These are phyloP conservation scores for Zaprionus kolodkinae DNA, from an alignment of 1,140 invertebrate genomes.

Conservation along the genomic window DNA sequence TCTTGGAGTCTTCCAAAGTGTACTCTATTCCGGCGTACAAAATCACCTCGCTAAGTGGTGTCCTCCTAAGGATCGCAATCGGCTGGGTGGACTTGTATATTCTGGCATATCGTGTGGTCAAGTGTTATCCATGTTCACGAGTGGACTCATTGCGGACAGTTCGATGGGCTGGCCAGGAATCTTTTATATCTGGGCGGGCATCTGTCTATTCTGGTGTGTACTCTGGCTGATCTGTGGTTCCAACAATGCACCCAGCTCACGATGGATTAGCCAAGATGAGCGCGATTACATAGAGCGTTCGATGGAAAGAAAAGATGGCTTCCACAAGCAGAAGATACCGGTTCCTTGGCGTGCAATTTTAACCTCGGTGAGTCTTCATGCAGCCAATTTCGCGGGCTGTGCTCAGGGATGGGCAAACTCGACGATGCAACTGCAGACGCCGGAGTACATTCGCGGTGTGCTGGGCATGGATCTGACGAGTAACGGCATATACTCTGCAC, in stretches of 20 bases:
- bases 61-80: conserved; percentile 86
- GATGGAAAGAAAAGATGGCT: conserved; percentile 60
- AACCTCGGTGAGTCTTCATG: conserved; percentile 91
- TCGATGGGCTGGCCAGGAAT: conserved; percentile 90
- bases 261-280: conserved; percentile 86
- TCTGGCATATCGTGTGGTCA: conserved; percentile 89
- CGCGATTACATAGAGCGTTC: conserved; percentile 86
- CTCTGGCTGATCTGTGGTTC: conserved; percentile 88
- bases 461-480: conserved; percentile 91
- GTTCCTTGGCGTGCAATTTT: conserved; percentile 90
- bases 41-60: conserved; percentile 84
- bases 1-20: conserved; percentile 91
- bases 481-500: conserved; percentile 89
- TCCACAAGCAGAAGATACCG: conserved; percentile 65
- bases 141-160: conserved; percentile 88
- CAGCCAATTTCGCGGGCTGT: conserved; percentile 91
- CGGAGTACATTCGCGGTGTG: conserved; percentile 86
- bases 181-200: conserved; percentile 90
- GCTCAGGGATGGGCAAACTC: conserved; percentile 97
- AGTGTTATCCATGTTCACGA: conserved; percentile 88
- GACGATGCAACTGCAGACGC: conserved; percentile 95
- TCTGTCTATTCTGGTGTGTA: conserved; percentile 87
- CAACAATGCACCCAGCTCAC: conserved; percentile 87
- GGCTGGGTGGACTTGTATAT: conserved; percentile 86
- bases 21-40: conserved; percentile 91